phyloP scores from a whole-genome alignment of 2,113 vertebrate genomes.

The Oncorhynchus tshawytscha region DNA sequence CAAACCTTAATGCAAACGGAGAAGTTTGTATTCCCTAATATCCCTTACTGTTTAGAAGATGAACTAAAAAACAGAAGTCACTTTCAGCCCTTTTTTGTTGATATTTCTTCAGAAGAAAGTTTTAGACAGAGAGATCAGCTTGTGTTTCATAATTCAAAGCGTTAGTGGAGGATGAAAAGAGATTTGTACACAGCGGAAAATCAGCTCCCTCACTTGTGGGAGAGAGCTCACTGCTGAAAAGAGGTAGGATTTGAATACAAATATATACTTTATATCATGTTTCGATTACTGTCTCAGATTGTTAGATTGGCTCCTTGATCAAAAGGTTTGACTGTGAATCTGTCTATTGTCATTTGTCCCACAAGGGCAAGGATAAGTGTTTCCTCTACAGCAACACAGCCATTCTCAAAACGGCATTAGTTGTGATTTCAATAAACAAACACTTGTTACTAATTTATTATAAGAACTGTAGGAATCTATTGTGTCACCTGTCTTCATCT shows the following conservation, averaged over 20 bases:
- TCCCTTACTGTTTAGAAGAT: slow-evolving; percentile 20
- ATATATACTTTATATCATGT: neutral
- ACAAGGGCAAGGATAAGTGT: neutral
- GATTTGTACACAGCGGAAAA: slow-evolving; percentile 47
- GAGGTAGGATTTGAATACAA: slow-evolving; percentile 46
- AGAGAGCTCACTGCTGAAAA: slow-evolving; percentile 17
- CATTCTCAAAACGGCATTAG: neutral
- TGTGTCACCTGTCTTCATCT: too few species aligned
- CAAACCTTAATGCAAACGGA: neutral
- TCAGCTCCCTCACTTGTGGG: slow-evolving; percentile 40
- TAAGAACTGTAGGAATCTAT: too few species aligned
- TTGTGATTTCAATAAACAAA: neutral
- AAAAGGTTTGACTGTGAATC: too few species aligned
- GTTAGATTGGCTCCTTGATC: neutral
- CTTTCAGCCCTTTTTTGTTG: slow-evolving; percentile 20
- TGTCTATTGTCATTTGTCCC: neutral
- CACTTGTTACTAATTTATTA: too few species aligned
- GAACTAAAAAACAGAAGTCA: slow-evolving; percentile 55
- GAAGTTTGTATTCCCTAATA: slow-evolving; percentile 41
- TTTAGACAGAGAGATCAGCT: slow-evolving; percentile 41
- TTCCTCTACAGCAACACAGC: neutral
- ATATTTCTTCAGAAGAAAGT: slow-evolving; percentile 16
- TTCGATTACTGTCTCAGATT: neutral
- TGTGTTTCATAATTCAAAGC: slow-evolving; percentile 23
- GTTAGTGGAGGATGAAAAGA: slow-evolving; percentile 54